phyloP scores from a whole-genome alignment of 2,113 vertebrate genomes.

The Melanostigma gelatinosum region DNA sequence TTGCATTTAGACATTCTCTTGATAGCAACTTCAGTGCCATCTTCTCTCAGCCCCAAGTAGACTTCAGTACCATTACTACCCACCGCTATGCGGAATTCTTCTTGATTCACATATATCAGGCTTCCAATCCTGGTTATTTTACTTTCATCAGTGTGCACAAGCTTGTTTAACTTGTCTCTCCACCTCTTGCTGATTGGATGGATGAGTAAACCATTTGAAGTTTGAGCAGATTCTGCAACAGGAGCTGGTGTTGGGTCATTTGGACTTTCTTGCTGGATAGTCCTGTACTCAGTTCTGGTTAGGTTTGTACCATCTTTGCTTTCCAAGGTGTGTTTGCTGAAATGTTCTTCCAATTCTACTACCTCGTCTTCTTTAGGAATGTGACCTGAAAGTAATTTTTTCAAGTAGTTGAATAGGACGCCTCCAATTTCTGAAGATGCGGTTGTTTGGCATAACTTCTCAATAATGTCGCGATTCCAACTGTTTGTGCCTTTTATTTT shows the following conservation, averaged over 20 bases:
- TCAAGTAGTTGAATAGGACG: too few species aligned
- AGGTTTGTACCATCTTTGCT: too few species aligned
- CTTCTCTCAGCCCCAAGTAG: conserved; percentile 65
- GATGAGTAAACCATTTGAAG: not conserved
- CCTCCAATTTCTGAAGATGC: not conserved
- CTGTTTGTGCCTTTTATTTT: conserved; percentile 48
- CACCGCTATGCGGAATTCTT: conserved; percentile 48
- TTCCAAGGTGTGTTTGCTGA: too few species aligned
- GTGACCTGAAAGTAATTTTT: too few species aligned
- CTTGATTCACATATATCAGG: conserved; percentile 46
- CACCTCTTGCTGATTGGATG: conserved; percentile 34
- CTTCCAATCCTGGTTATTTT: conserved; percentile 5
- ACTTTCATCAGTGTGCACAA: not conserved
- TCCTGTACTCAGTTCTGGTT: too few species aligned
- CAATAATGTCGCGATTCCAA: conserved; percentile 35
- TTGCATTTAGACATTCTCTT: conserved; percentile 67
- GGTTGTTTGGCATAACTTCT: conserved; percentile 53
- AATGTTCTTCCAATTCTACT: too few species aligned
- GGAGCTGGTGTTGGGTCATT: not conserved
- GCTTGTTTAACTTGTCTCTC: conserved; percentile 39
- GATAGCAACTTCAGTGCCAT: conserved; percentile 71
- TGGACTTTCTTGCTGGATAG: too few species aligned
- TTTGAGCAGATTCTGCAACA: conserved; percentile 12
- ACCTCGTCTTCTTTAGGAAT: too few species aligned
- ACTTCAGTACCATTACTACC: conserved; percentile 71